These are phyloP conservation scores for Enchytraeus crypticus DNA, from an alignment of 2,888 invertebrate genomes.

Conservation along the genomic window DNA sequence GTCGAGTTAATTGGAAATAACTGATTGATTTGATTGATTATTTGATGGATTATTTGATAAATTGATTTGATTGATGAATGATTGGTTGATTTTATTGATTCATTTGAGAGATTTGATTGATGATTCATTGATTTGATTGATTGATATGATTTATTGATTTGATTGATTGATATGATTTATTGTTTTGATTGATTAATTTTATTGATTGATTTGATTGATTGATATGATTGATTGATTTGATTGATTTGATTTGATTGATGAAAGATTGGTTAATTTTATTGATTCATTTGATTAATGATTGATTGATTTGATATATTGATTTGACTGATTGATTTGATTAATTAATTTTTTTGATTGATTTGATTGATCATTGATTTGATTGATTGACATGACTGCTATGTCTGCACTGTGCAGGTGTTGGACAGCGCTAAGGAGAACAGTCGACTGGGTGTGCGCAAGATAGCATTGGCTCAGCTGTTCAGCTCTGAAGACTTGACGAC, in stretches of 20 bases:
- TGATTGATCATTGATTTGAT: neutral
- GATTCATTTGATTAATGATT: no score
- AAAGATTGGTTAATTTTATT: no score
- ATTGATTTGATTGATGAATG: no score
- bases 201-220: neutral
- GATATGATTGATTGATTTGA: neutral
- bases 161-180: neutral
- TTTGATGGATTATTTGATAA: no score
- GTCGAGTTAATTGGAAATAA: no score
- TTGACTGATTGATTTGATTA: no score
- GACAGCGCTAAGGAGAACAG: slow-evolving; percentile 54
- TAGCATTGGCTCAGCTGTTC: slow-evolving; percentile 63
- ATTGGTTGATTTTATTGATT: no score
- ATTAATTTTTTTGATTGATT: neutral
- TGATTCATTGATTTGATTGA: neutral
- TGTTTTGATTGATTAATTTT: neutral
- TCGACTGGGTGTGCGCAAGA: slow-evolving; percentile 64
- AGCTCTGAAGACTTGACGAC: slow-evolving; percentile 65
- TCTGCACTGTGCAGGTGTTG: neutral
- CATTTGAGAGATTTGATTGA: neutral
- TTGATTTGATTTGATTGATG: no score
- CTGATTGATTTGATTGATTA: no score
- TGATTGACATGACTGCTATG: neutral
- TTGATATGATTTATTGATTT: neutral
- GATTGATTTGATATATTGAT: no score